phyloP scores from a whole-genome alignment of 2,113 vertebrate species.

The Trematomus loennbergii region DNA sequence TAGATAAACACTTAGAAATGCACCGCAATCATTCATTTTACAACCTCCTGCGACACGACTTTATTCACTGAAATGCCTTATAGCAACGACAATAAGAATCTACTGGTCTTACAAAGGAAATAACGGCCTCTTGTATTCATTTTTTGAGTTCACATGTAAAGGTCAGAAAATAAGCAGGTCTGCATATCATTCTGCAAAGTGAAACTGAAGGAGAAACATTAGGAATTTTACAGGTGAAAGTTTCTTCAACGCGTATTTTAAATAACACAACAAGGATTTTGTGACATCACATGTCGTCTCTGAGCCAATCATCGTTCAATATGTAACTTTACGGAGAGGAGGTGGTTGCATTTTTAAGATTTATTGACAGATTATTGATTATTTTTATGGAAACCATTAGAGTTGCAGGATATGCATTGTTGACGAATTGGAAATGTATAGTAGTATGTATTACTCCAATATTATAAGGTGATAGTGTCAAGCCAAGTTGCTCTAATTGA shows the following conservation, averaged over 20 bases:
- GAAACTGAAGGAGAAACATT: no score
- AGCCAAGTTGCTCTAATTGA: no score
- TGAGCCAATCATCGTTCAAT: background rate
- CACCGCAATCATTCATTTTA: constrained; percentile 34
- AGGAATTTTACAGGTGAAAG: background rate
- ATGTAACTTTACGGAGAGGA: background rate
- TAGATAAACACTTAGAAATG: constrained; percentile 42
- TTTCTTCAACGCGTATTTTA: background rate
- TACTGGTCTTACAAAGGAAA: background rate
- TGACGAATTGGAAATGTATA: no score
- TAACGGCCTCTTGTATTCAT: background rate
- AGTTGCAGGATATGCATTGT: no score
- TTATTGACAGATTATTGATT: background rate
- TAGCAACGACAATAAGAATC: background rate
- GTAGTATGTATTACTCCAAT: no score
- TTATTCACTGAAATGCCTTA: constrained; percentile 22
- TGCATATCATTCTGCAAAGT: no score
- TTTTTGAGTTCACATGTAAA: background rate
- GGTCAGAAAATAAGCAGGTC: background rate
- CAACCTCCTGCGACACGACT: constrained; percentile 1
- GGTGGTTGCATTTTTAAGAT: no score
- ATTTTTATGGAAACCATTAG: background rate
- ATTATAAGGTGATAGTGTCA: no score
- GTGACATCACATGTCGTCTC: background rate
- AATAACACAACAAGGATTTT: background rate